Base-by-base conservation (phyloP, 2,797 vertebrate genomes). In the Pseudomugil tenellus region DNA sequence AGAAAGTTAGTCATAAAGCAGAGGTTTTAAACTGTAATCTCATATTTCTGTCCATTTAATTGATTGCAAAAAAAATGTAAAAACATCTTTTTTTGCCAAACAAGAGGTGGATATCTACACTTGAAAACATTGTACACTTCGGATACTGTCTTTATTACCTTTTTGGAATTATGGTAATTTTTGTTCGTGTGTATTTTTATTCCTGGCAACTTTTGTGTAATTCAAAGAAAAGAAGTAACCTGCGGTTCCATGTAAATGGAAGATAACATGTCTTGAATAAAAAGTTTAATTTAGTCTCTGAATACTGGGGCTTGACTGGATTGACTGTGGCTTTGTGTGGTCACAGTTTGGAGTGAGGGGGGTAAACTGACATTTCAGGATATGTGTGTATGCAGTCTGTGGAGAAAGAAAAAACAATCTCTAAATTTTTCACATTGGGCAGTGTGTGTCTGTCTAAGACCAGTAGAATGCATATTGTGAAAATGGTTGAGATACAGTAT, bases 231-330 rank as follows among this genome's bases (percentile, higher is more conserved):
- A 63, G 17, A 67, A 67, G 58, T 58, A 55, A 64, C 75, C 56
- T 70, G 67, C 31, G 43, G 70, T 76, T 77, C 41, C 34, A 74
- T 79, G 79, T 76, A 66, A 63, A 70, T 61, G 32, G 74, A 84
- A 80, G 79, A 88, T 87, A 80, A 85, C 73, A 88, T 87, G 86
- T 88, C 84, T 77, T 62, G 70, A 79, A 56, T 62, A 34, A 61
- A 76, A 57, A 65, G 70, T 85, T 85, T 84, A 61, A 87, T 84
- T 88, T 70, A 31, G 72, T 75, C 63, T 70, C 61, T 35, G 3
- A 72, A 72, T 81, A 64, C 78, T 84, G 86, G 80, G 85, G 83
- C 84, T 89, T 90, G 88, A 84, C 78, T 56, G 23, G 70, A 64
- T 61, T 31, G 48, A 63, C 39, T 72, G 77, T 74, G 76, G 80